phyloP scores from a whole-genome alignment of 2,888 invertebrate species.

The Sphaerophoria taeniata region DNA sequence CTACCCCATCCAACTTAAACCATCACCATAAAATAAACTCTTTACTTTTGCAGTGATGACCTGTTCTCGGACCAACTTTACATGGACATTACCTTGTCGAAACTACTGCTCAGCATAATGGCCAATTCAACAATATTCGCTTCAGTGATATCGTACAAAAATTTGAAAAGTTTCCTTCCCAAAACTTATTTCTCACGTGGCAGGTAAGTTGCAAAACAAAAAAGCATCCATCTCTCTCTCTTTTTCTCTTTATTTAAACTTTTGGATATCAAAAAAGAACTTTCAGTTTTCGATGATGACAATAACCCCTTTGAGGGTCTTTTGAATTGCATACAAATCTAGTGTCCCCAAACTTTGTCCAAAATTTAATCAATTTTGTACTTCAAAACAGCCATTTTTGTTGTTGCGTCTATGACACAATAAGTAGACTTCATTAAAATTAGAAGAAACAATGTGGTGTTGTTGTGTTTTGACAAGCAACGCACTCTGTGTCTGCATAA shows the following conservation, averaged over 20 bases:
- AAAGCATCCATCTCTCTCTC: background rate
- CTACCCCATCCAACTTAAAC: background rate
- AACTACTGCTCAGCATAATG: slow-evolving; percentile 81
- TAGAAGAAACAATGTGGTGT: slow-evolving; percentile 17
- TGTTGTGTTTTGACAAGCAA: background rate
- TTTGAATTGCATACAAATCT: background rate
- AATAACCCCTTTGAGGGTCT: background rate
- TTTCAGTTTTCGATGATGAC: slow-evolving; percentile 2
- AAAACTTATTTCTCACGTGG: slow-evolving; percentile 82
- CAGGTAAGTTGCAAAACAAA: slow-evolving; percentile 78
- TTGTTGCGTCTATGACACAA: background rate
- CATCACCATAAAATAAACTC: background rate
- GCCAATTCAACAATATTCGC: slow-evolving; percentile 82
- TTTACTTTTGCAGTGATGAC: slow-evolving; percentile 79
- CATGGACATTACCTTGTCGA: slow-evolving; percentile 81
- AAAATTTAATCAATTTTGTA: background rate
- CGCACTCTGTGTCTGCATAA: slow-evolving; percentile 2
- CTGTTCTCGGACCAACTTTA: slow-evolving; percentile 82
- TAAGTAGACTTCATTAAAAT: slow-evolving; percentile 52
- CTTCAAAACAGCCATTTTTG: background rate
- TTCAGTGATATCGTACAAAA: slow-evolving; percentile 82
- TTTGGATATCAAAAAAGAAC: background rate
- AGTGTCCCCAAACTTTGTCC: background rate
- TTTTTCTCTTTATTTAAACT: background rate
- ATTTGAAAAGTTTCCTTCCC: slow-evolving; percentile 82